Conservation (phyloP, 2,113 vertebrate genomes). For the Amphiprion ocellaris region DNA sequence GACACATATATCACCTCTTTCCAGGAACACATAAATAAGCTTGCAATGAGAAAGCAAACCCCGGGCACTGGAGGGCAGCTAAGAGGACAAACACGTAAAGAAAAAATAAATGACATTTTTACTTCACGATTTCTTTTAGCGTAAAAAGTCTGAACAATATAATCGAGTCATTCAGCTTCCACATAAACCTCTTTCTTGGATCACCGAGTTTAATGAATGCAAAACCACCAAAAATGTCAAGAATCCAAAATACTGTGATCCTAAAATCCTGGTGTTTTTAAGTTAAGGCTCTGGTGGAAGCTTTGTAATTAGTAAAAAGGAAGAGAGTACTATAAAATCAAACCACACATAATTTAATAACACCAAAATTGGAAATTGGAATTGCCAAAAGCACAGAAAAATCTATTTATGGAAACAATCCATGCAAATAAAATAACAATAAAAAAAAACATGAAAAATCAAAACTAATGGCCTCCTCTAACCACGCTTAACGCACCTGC, state of each 20-base stretch:
- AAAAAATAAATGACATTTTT: slow-evolving; percentile 43
- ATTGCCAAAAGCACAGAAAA: neutral
- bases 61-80: slow-evolving; percentile 31
- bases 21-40: slow-evolving; percentile 59
- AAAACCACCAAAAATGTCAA: neutral
- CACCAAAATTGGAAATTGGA: neutral
- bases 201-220: slow-evolving; percentile 13
- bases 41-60: slow-evolving; percentile 25
- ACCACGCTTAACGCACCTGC: no score
- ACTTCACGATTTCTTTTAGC: slow-evolving; percentile 15
- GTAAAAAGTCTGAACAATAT: neutral
- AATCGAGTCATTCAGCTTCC: neutral
- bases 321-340: neutral
- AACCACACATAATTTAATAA: neutral
- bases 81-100: slow-evolving; percentile 50
- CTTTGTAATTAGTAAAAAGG: neutral
- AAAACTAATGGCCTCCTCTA: no score
- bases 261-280: slow-evolving; percentile 3
- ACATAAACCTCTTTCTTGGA: neutral
- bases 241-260: neutral
- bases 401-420: no score
- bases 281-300: neutral
- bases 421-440: no score
- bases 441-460: no score
- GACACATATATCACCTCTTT: slow-evolving; percentile 68